Percentiles rank a stretch among this genome's conserved stretches.
These are phyloP conservation scores for Oncorhynchus keta DNA, from an alignment of 2,113 vertebrate genomes.

Conservation along the genomic window DNA sequence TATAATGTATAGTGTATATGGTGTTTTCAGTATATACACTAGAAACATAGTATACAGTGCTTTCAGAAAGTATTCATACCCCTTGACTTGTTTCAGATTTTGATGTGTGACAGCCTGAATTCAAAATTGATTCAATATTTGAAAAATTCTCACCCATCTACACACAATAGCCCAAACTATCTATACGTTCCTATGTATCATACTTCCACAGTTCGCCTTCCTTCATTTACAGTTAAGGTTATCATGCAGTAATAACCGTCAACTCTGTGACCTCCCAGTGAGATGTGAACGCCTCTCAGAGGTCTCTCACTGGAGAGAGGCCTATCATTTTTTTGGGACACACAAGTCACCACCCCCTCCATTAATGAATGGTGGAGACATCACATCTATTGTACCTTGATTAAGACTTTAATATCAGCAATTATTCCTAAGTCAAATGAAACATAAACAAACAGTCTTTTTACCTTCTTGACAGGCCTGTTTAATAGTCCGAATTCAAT, in stretches of 20 bases:
- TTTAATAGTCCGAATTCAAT: conserved; percentile 35
- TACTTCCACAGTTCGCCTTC: not conserved
- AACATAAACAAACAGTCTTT: conserved; percentile 52
- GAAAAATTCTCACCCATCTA: no score
- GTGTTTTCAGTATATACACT: not conserved
- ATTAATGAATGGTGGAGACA: conserved; percentile 48
- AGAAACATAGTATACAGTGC: no score
- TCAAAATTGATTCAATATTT: no score
- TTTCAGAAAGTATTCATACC: no score
- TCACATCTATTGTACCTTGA: conserved; percentile 52
- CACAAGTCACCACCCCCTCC: conserved; percentile 44
- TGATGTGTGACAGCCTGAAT: no score
- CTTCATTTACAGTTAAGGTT: not conserved
- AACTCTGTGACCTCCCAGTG: not conserved
- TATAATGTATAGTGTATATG: not conserved
- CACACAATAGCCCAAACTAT: no score
- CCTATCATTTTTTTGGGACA: conserved; percentile 34
- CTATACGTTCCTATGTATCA: no score
- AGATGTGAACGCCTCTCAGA: conserved; percentile 11
- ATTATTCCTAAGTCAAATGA: conserved; percentile 53
- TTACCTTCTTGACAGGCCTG: conserved; percentile 42
- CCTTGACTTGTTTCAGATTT: no score
- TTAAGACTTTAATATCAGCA: conserved; percentile 61
- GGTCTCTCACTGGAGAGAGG: conserved; percentile 10
- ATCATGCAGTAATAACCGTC: not conserved